phyloP scores from a whole-genome alignment of 2,888 invertebrate genomes.

The Autographa gamma region DNA sequence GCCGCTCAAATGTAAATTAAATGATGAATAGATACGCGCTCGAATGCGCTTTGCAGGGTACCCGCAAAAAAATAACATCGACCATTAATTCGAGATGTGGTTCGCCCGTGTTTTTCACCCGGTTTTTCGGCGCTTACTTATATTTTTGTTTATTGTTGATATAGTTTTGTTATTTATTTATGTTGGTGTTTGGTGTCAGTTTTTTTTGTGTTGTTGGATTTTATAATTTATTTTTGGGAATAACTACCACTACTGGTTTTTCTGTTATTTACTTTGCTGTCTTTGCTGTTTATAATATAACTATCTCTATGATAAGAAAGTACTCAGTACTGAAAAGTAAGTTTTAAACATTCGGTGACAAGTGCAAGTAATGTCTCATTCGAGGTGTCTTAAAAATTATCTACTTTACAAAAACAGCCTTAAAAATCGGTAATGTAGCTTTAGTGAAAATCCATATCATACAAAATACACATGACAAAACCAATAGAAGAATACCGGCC shows the following conservation, averaged over 20 bases:
- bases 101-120: conserved; percentile 53
- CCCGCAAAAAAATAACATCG: conserved; percentile 72
- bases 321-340: too few species aligned
- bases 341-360: too few species aligned
- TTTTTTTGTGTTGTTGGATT: not conserved
- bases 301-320: too few species aligned
- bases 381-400: too few species aligned
- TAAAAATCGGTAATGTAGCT: too few species aligned
- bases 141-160: conserved; percentile 38
- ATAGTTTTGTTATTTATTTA: conserved; percentile 49
- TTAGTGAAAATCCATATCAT: too few species aligned
- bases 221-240: not conserved
- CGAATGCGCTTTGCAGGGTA: conserved; percentile 75
- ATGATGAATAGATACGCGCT: conserved; percentile 84
- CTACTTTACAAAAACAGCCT: too few species aligned
- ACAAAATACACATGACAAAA: too few species aligned
- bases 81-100: conserved; percentile 75
- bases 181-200: not conserved
- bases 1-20: conserved; percentile 85
- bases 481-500: too few species aligned
- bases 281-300: too few species aligned
- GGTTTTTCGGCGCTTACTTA: conserved; percentile 51
- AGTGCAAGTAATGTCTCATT: too few species aligned
- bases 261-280: too few species aligned
- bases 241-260: not conserved